These are phyloP conservation scores for Pasiphila rectangulata DNA, from an alignment of 2,888 invertebrate species.

Conservation along the genomic window DNA sequence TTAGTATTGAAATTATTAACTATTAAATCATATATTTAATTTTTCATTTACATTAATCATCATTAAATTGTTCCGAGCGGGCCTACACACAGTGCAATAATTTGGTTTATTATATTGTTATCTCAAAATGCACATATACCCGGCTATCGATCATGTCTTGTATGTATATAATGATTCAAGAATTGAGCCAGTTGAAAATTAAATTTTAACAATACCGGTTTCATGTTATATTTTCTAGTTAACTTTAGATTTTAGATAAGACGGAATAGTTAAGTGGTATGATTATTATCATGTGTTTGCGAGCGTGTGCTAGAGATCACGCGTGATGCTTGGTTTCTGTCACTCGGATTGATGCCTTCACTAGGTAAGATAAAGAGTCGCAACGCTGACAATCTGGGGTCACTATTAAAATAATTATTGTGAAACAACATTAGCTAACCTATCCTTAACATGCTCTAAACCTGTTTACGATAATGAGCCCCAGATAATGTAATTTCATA, in stretches of 20 bases:
- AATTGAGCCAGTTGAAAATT: slow-evolving; percentile 47
- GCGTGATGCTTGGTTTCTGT: slow-evolving; percentile 59
- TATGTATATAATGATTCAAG: slow-evolving; percentile 73
- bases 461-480: slow-evolving; percentile 15
- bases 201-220: slow-evolving; percentile 17
- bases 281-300: slow-evolving; percentile 60
- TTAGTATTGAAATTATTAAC: slow-evolving; percentile 45
- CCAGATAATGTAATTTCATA: slow-evolving; percentile 16
- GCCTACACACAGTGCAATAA: slow-evolving; percentile 41
- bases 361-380: slow-evolving; percentile 51
- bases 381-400: slow-evolving; percentile 40
- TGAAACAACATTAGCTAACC: no score
- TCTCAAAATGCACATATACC: slow-evolving; percentile 28
- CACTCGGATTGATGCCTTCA: slow-evolving; percentile 68
- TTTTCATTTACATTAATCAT: slow-evolving; percentile 14
- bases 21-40: slow-evolving; percentile 13
- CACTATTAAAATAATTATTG: no score
- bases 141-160: slow-evolving; percentile 54
- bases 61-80: slow-evolving; percentile 14
- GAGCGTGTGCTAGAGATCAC: slow-evolving; percentile 56
- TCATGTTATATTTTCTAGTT: slow-evolving; percentile 48
- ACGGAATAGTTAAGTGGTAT: slow-evolving; percentile 58
- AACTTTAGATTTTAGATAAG: slow-evolving; percentile 69
- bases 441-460: slow-evolving; percentile 15
- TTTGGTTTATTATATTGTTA: slow-evolving; percentile 27